phyloP scores from a whole-genome alignment of 2,888 invertebrate species.

The Drosophila borealis region DNA sequence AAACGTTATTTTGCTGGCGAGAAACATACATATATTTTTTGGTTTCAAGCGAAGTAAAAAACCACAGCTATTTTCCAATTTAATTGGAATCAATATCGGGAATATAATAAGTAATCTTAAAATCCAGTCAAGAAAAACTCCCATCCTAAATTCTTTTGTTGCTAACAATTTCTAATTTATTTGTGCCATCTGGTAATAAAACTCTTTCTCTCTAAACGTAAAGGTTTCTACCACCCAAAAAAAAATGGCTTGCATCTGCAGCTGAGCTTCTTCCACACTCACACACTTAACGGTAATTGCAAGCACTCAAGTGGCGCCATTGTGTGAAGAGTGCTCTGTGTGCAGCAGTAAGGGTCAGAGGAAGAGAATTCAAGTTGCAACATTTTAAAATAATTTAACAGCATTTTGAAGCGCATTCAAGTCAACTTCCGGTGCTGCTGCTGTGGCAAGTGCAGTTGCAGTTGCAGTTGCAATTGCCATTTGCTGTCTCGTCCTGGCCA shows the following conservation, averaged over 20 bases:
- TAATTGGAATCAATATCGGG: no score
- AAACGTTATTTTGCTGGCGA: no score
- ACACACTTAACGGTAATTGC: conserved; percentile 72
- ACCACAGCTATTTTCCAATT: no score
- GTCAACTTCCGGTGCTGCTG: conserved; percentile 71
- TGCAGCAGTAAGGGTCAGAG: conserved; percentile 13
- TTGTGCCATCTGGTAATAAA: conserved; percentile 25
- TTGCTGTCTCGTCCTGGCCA: conserved; percentile 38
- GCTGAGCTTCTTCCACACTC: conserved; percentile 54
- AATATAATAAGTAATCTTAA: no score
- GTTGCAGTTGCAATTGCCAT: conserved; percentile 25
- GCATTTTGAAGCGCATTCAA: conserved; percentile 80
- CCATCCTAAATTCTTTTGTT: conserved; percentile 35
- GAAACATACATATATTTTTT: no score
- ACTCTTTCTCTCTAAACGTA: no score
- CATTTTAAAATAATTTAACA: conserved; percentile 81
- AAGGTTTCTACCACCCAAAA: background rate
- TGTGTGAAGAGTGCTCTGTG: conserved; percentile 46
- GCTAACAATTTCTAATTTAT: conserved; percentile 42
- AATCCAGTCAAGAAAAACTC: no score
- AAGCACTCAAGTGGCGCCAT: conserved; percentile 76
- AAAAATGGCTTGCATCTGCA: conserved; percentile 44
- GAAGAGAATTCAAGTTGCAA: conserved; percentile 51
- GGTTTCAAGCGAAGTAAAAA: no score
- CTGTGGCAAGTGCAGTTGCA: conserved; percentile 22